Conservation (phyloP, 37 sponge, comb jelly and placozoan genomes). For the Chondrosia reniformis region DNA sequence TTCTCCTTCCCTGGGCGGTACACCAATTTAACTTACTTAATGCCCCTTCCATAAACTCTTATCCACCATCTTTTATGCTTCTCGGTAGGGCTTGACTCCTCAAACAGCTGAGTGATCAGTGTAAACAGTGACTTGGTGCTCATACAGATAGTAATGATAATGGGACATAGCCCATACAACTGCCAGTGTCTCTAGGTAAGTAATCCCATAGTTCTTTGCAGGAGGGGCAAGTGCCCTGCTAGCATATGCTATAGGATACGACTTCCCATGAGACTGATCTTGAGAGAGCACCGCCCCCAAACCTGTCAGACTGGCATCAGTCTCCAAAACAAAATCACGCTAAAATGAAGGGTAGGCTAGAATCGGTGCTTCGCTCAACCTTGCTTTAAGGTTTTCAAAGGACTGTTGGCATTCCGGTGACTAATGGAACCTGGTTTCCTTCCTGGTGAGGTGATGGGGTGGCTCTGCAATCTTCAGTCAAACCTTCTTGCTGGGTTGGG, state of each 20-base stretch:
- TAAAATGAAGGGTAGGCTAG: slow-evolving; percentile 20
- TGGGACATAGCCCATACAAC: slow-evolving; percentile 36
- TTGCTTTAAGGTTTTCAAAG: neutral
- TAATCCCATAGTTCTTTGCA: slow-evolving; percentile 32
- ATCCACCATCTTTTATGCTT: slow-evolving; percentile 39
- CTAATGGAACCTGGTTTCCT: neutral
- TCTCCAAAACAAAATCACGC: slow-evolving; percentile 23
- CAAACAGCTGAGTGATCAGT: slow-evolving; percentile 41
- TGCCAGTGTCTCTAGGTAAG: slow-evolving; percentile 28
- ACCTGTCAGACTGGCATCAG: slow-evolving; percentile 23
- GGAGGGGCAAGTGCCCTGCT: slow-evolving; percentile 16
- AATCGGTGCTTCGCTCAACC: neutral
- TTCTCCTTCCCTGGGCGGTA: slow-evolving; percentile 36
- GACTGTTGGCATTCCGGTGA: neutral
- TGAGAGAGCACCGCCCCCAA: slow-evolving; percentile 29
- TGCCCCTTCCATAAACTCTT: slow-evolving; percentile 19
- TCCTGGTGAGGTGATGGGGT: neutral
- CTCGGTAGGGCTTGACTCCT: slow-evolving; percentile 6
- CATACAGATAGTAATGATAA: slow-evolving; percentile 23
- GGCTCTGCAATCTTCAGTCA: neutral
- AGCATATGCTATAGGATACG: slow-evolving; percentile 14
- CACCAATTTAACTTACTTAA: slow-evolving; percentile 4
- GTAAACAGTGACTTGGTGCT: slow-evolving; percentile 12
- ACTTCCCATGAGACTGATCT: slow-evolving; percentile 5
- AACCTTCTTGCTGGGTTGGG: too few relatives aligned